A percentile compares a stretch with the other conserved stretches of the same genome.
phyloP scores from a whole-genome alignment of 30 jellyfish, hydroid and myxozoan species.

The Pseudorhiza aurosa region DNA sequence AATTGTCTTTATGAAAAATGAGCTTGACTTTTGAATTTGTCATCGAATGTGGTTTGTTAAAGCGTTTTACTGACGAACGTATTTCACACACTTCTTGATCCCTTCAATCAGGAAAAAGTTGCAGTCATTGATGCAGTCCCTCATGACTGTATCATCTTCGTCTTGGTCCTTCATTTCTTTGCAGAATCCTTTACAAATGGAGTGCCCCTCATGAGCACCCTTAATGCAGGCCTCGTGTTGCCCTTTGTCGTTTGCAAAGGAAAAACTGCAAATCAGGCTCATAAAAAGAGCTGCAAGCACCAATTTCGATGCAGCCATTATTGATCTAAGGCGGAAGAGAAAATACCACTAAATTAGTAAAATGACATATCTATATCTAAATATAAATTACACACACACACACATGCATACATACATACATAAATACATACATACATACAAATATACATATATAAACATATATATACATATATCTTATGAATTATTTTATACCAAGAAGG shows the following conservation, averaged over 20 bases:
- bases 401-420: too few species aligned
- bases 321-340: not conserved
- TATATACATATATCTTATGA: too few species aligned
- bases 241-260: not conserved
- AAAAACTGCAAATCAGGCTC: not conserved
- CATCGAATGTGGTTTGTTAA: too few species aligned
- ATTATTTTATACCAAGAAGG: too few species aligned
- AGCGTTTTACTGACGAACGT: not conserved
- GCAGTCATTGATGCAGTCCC: not conserved
- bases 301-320: not conserved
- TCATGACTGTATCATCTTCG: not conserved
- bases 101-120: not conserved
- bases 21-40: too few species aligned
- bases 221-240: conserved; percentile 11
- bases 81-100: not conserved
- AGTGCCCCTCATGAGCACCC: conserved; percentile 3
- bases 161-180: conserved; percentile 1
- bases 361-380: too few species aligned
- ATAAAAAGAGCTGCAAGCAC: not conserved
- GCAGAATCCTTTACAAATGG: not conserved
- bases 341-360: too few species aligned
- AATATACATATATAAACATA: too few species aligned
- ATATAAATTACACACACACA: too few species aligned
- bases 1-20: too few species aligned
- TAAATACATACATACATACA: too few species aligned